Percentiles rank a stretch among this genome's conserved stretches.
Evolutionary conservation across 2,113 vertebrate genomes (phyloP).

Genomic region (Charina bottae): DNA sequence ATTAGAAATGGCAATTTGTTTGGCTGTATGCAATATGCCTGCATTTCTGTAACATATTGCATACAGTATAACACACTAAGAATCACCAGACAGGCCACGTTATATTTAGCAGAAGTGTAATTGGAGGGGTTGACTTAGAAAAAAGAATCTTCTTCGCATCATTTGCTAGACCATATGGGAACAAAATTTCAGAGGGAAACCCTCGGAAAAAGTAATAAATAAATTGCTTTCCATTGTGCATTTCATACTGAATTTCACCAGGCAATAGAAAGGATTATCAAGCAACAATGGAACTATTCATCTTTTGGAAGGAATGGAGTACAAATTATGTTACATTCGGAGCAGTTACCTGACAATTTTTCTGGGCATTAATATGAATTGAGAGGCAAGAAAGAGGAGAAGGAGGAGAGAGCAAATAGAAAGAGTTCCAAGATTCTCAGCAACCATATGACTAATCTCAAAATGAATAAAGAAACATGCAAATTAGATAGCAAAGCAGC

Average conservation of each 20-base stretch:
- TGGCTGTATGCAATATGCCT: neutral
- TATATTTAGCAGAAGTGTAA: conserved; percentile 11
- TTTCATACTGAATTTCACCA: conserved; percentile 66
- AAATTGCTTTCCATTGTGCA: conserved; percentile 54
- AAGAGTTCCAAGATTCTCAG: conserved; percentile 66
- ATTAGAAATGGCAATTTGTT: too few relatives aligned
- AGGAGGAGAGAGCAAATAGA: conserved; percentile 63
- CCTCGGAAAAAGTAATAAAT: conserved; percentile 27
- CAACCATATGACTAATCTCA: conserved; percentile 72
- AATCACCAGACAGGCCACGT: neutral
- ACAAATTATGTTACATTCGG: conserved; percentile 58
- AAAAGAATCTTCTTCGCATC: neutral
- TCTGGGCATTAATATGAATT: conserved; percentile 60
- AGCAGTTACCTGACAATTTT: conserved; percentile 58
- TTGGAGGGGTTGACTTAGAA: neutral
- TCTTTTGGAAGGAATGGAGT: conserved; percentile 69
- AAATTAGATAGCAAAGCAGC: conserved; percentile 65
- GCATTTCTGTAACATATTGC: neutral
- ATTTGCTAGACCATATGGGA: conserved; percentile 17
- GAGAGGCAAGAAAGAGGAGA: conserved; percentile 20
- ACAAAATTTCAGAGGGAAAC: conserved; percentile 26
- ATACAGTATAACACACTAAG: neutral
- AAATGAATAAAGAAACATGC: conserved; percentile 70
- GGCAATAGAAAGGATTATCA: conserved; percentile 61
- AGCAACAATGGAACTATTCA: conserved; percentile 52